phyloP scores from a whole-genome alignment of 2,797 vertebrate species.

The Eulemur coronatus region DNA sequence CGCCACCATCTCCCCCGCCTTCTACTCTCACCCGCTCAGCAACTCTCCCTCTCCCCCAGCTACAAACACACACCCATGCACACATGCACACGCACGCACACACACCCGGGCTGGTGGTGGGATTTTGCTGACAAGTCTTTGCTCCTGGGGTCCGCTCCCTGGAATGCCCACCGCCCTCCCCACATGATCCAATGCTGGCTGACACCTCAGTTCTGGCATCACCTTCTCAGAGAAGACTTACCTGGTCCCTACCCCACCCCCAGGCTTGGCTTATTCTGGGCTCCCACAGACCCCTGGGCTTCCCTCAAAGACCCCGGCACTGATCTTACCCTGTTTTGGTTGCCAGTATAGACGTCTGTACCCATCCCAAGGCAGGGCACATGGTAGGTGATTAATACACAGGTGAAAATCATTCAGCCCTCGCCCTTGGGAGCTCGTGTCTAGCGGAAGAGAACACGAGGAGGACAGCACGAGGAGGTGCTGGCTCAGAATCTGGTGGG shows the following conservation, averaged over 20 bases:
- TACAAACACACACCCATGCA: not conserved
- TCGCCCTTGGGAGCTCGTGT: not conserved
- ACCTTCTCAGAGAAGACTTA: not conserved
- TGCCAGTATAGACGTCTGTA: not conserved
- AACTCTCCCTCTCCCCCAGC: not conserved
- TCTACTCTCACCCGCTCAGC: accelerated
- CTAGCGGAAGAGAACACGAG: not conserved
- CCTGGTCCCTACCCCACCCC: not conserved
- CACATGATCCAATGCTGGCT: not conserved
- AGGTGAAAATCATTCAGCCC: not conserved
- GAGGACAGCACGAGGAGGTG: not conserved
- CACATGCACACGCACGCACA: no score
- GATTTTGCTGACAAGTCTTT: not conserved
- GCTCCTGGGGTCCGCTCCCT: not conserved
- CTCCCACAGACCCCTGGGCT: not conserved
- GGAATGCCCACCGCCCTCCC: not conserved
- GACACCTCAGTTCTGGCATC: not conserved
- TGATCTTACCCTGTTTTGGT: not conserved
- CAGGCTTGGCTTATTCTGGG: not conserved
- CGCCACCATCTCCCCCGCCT: not conserved
- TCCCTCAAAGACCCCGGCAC: not conserved
- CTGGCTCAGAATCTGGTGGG: not conserved
- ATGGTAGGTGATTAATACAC: no score
- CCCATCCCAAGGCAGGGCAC: not conserved
- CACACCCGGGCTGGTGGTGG: not conserved